Base-by-base conservation (phyloP, 2,797 vertebrate genomes). In the Paramormyrops hopkinsi region DNA sequence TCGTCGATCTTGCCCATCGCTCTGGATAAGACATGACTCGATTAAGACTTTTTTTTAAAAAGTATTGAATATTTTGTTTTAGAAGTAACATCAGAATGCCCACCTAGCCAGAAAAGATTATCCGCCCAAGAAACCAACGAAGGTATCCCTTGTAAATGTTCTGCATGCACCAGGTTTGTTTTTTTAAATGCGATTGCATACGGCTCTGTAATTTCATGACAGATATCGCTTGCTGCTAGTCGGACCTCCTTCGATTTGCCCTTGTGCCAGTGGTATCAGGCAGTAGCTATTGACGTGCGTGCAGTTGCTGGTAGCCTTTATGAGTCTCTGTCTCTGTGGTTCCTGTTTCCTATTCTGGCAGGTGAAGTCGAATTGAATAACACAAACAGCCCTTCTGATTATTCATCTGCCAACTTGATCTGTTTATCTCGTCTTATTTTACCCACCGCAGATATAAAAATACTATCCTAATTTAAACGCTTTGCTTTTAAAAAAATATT, bases 1-100 rank as follows among this genome's bases (percentile, higher is more conserved):
- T 97, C 97, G 94, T 97, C 97, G 95, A 96, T 96, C 95, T 97
- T 97, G 96, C 97, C 97, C 97, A 97, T 97, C 94, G 96, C 96
- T 96, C 94, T 96, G 93, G 95, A 96, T 95, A 94, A 96, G 96
- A 96, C 97, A 97, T 97, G 96, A 96, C 97, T 96, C 94, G 95
- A 82, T 50, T 50, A 83, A 25, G 56, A 33, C 8, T 29, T 76
- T 46, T 88, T 88, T 44, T 17, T 6, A 2, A 54, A 46, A 84
- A 89, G 37, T 89, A 59, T 14, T 2, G 53, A 83, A 25, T 46
- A 79, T 85, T 85, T 79, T 87, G 37, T 46, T 82, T 76, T 33
- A 7, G 33, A 54, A 88, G 17, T 79, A 82, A 82, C 50, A 79
- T 50, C n/a, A 44, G n/a, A 11, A 56, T 56, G 76, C 88, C 53